Conservation (phyloP, 2,113 vertebrate genomes). For the Sisor rabdophorus region DNA sequence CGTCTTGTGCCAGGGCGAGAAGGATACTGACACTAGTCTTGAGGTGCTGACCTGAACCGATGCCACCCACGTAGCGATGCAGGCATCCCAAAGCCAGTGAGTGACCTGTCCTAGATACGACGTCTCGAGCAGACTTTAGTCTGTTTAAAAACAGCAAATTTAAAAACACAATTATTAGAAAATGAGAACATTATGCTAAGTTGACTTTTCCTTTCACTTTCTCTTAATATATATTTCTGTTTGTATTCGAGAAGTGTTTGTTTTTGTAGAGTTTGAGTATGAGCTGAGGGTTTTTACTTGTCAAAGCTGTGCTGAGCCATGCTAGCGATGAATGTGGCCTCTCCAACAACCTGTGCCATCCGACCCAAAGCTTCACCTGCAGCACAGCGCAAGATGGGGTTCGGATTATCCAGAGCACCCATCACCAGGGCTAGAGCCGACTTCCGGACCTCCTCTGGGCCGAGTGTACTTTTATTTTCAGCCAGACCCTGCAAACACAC, state of each 20-base stretch:
- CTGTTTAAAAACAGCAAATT: slow-evolving; percentile 58
- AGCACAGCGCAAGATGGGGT: slow-evolving; percentile 94
- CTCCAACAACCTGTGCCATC: slow-evolving; percentile 98
- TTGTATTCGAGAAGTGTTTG: not conserved
- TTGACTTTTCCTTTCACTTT: not conserved
- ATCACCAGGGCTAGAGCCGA: slow-evolving; percentile 95
- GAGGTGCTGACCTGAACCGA: slow-evolving; percentile 96
- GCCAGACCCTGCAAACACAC: slow-evolving; percentile 82
- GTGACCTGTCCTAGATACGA: slow-evolving; percentile 94
- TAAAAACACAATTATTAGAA: not conserved
- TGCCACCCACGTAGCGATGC: slow-evolving; percentile 96
- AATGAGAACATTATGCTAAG: not conserved
- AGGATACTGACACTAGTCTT: slow-evolving; percentile 99
- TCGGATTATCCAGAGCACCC: slow-evolving; percentile 96
- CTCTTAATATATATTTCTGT: not conserved
- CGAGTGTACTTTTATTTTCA: slow-evolving; percentile 96
- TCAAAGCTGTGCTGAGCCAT: slow-evolving; percentile 99
- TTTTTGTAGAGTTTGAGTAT: not conserved
- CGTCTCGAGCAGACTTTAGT: slow-evolving; percentile 94
- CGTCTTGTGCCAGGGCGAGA: slow-evolving; percentile 92
- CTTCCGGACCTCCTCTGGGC: slow-evolving; percentile 95
- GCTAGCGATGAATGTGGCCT: slow-evolving; percentile 94
- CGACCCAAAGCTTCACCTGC: slow-evolving; percentile 95
- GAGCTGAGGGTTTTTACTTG: slow-evolving; percentile 73
- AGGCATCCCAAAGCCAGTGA: slow-evolving; percentile 95